phyloP scores from a whole-genome alignment of 2,888 invertebrate species.

The Leptogaster cylindrica region DNA sequence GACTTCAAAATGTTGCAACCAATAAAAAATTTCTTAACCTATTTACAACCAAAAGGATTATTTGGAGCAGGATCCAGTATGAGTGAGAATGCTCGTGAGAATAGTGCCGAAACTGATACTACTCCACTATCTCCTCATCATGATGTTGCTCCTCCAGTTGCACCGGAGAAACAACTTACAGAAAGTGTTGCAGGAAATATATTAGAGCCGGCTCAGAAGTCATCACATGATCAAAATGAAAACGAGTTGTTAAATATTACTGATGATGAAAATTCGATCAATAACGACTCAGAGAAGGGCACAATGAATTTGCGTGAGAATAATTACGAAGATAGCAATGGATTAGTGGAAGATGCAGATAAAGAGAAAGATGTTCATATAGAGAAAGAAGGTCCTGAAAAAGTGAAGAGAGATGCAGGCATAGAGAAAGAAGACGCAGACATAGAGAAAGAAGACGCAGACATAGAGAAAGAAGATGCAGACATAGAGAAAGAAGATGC shows the following conservation, averaged over 20 bases:
- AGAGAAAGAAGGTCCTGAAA: not conserved
- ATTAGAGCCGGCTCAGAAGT: not conserved
- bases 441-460: not conserved
- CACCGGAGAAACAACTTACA: too few species aligned
- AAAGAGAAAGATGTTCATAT: not conserved
- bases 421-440: too few species aligned
- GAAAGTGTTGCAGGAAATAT: not conserved
- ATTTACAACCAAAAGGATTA: constrained; percentile 61
- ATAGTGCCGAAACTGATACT: not conserved
- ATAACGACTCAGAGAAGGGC: not conserved
- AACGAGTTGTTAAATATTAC: constrained; percentile 48
- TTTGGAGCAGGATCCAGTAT: constrained; percentile 53
- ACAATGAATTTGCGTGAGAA: not conserved
- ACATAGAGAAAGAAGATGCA: constrained; percentile 28
- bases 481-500: not conserved
- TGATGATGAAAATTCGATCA: not conserved
- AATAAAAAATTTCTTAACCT: constrained; percentile 60
- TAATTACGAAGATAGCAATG: not conserved
- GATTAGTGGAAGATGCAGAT: not conserved
- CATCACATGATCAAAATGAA: constrained; percentile 48
- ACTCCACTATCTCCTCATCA: not conserved
- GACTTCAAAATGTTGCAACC: constrained; percentile 62
- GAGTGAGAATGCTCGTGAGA: constrained; percentile 9
- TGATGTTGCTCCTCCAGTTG: not conserved
- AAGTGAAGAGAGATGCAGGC: not conserved